Percentiles rank a stretch among this genome's conserved stretches.
Conservation (phyloP, 2,797 vertebrate genomes). For the Clarias laeviceps region DNA sequence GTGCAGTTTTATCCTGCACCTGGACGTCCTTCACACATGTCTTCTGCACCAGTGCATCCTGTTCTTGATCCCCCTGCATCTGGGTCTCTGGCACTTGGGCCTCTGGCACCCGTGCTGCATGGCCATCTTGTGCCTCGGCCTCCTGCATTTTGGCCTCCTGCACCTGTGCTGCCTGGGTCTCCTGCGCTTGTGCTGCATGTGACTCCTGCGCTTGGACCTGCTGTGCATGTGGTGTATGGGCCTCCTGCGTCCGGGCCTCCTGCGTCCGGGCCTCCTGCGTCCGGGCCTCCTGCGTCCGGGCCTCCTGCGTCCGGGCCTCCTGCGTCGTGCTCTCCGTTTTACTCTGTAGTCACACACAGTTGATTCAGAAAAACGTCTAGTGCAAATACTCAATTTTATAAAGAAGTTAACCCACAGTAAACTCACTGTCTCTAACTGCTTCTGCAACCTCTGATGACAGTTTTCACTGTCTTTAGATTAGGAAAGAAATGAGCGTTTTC, state of each 20-base stretch:
- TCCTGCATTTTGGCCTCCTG: neutral
- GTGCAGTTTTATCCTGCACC: neutral
- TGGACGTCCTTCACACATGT: too few relatives aligned
- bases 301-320: neutral
- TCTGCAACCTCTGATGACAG: neutral
- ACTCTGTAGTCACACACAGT: slow-evolving; percentile 17
- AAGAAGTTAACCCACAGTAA: neutral
- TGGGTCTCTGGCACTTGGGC: neutral
- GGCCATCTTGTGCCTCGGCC: neutral
- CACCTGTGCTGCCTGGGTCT: neutral
- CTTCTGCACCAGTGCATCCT: neutral
- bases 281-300: neutral
- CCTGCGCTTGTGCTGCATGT: neutral
- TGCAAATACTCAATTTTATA: neutral
- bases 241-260: too few relatives aligned
- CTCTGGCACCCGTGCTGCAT: too few relatives aligned
- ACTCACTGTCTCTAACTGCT: neutral
- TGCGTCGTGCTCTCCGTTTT: slow-evolving; percentile 8
- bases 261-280: too few relatives aligned
- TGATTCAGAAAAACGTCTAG: neutral
- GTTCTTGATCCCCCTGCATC: neutral
- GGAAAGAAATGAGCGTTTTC: neutral
- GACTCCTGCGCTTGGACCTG: too few relatives aligned
- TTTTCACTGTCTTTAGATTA: neutral
- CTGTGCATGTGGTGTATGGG: neutral